These are phyloP conservation scores for Peucedramus taeniatus DNA, from an alignment of 2,113 vertebrate species.

Conservation along the genomic window DNA sequence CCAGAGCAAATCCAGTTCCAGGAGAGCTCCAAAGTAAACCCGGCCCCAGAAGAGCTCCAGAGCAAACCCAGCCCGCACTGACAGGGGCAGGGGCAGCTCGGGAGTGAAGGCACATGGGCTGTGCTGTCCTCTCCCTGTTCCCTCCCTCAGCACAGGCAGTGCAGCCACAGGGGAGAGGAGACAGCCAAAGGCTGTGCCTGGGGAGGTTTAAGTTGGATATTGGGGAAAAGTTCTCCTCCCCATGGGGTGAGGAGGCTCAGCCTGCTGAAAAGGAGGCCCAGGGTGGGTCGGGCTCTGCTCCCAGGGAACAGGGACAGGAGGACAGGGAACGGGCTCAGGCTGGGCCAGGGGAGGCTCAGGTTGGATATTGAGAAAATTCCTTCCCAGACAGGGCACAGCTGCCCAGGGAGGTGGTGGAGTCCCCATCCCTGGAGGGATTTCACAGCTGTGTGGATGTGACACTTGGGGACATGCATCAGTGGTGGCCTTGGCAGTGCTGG, in stretches of 20 bases:
- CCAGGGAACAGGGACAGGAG: neutral
- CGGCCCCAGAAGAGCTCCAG: no score
- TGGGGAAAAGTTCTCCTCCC: neutral
- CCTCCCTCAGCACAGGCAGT: neutral
- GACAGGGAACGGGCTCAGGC: fast-evolving
- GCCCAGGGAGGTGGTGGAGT: neutral
- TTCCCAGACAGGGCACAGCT: neutral
- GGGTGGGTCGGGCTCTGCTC: fast-evolving
- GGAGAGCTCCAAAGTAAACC: no score
- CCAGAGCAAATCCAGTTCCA: no score
- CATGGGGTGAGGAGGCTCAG: neutral
- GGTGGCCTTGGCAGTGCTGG: neutral
- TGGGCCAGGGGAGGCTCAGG: neutral
- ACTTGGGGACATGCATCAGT: neutral
- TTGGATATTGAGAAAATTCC: fast-evolving
- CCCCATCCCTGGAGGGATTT: neutral
- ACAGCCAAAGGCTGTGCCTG: neutral
- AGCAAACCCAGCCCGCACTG: neutral
- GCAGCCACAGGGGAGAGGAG: neutral
- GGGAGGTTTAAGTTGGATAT: fast-evolving
- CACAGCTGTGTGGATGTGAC: neutral
- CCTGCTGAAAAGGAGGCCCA: neutral
- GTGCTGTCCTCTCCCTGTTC: neutral
- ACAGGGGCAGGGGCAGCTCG: neutral
- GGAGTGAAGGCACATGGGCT: fast-evolving